phyloP scores from a whole-genome alignment of 2,888 invertebrate genomes.

The Chesias legatella region DNA sequence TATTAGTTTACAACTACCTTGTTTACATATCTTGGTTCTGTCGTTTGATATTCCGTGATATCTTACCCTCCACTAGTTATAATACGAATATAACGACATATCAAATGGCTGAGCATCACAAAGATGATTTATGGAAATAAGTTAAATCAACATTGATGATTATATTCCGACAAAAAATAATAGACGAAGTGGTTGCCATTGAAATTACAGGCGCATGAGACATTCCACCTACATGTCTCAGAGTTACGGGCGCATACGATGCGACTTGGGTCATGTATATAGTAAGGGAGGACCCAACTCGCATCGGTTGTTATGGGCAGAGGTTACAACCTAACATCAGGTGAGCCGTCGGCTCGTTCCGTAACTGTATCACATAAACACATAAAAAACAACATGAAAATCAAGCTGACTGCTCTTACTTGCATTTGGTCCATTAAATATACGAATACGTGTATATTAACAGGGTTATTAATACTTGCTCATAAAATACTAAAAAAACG shows the following conservation, averaged over 20 bases:
- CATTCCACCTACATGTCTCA: neutral
- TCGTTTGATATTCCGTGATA: constrained; percentile 61
- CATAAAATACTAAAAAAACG: constrained; percentile 15
- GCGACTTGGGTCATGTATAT: no score
- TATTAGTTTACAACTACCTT: constrained; percentile 59
- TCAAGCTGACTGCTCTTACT: no score
- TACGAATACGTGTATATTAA: constrained; percentile 15
- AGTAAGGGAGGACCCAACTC: no score
- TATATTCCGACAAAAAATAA: no score
- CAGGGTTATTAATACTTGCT: constrained; percentile 11
- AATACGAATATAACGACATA: constrained; percentile 29
- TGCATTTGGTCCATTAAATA: constrained; percentile 12
- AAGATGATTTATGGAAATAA: neutral
- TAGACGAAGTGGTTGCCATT: constrained; percentile 4
- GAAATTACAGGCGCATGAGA: constrained; percentile 3
- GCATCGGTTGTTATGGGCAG: no score
- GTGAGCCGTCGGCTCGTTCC: no score
- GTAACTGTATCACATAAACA: no score
- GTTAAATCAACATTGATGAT: no score
- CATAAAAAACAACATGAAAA: no score
- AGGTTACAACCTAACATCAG: no score
- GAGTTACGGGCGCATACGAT: no score
- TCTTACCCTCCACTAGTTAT: constrained; percentile 29
- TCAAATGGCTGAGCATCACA: no score
- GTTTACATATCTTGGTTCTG: constrained; percentile 58